These are phyloP conservation scores for Heterocephalus glaber DNA, from an alignment of 2,113 vertebrate species.

Conservation along the genomic window DNA sequence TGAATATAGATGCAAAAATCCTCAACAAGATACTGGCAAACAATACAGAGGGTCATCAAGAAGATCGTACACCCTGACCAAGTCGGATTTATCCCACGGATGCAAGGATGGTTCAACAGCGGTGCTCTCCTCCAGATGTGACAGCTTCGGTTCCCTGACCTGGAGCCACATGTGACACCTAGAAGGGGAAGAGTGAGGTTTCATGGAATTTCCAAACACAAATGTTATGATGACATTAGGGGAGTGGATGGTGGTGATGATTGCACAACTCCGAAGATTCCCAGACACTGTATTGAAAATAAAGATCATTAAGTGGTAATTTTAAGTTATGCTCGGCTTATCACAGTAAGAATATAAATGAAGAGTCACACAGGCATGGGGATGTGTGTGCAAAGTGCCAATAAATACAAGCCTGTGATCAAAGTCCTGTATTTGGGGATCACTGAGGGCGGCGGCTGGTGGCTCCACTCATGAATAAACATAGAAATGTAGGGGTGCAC, in stretches of 20 bases:
- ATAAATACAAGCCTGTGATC: not conserved
- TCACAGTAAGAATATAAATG: not conserved
- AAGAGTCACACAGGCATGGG: not conserved
- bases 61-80: too few species aligned
- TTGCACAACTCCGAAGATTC: not conserved
- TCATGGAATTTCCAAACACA: too few species aligned
- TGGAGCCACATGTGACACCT: not conserved
- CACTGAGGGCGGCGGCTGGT: too few species aligned
- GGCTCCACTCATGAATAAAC: not conserved
- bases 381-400: not conserved
- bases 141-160: not conserved
- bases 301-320: not conserved
- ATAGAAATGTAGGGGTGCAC: not conserved
- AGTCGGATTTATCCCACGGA: too few species aligned
- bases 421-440: not conserved
- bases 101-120: too few species aligned
- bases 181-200: not conserved
- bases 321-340: not conserved
- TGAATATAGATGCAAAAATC: too few species aligned
- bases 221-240: not conserved
- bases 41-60: too few species aligned
- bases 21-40: too few species aligned
- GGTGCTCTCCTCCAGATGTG: not conserved
- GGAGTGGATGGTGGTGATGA: not conserved
- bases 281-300: not conserved